Conservation (phyloP, 1,140 invertebrate genomes). For the Orius insidiosus region DNA sequence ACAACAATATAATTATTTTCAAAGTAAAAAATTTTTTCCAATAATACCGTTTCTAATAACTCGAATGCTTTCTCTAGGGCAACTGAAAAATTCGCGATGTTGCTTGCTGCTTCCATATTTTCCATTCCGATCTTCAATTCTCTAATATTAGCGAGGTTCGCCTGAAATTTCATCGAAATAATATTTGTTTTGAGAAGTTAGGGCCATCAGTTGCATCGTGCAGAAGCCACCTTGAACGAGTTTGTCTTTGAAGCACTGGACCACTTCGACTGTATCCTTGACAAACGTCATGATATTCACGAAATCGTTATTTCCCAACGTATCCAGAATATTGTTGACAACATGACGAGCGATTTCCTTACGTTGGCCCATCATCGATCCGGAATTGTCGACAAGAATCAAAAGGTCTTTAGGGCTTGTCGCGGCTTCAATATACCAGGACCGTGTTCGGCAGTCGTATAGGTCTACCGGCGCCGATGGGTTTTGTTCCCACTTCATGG, state of each 20-base stretch:
- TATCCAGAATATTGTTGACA: constrained; percentile 75
- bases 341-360: constrained; percentile 72
- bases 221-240: constrained; percentile 60
- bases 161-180: constrained; percentile 30
- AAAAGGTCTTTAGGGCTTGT: constrained; percentile 89
- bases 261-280: constrained; percentile 51
- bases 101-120: constrained; percentile 43
- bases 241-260: constrained; percentile 72
- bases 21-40: no score
- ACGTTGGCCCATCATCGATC: constrained; percentile 72
- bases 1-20: no score
- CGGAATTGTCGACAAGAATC: constrained; percentile 78
- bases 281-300: constrained; percentile 83
- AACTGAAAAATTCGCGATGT: constrained; percentile 82
- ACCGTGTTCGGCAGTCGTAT: constrained; percentile 70
- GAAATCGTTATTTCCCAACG: constrained; percentile 89
- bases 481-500: constrained; percentile 57
- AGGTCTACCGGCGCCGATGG: constrained; percentile 43
- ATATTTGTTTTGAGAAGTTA: no score
- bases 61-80: constrained; percentile 83
- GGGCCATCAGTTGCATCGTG: no score
- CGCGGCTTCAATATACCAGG: constrained; percentile 90
- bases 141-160: constrained; percentile 69
- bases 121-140: constrained; percentile 60
- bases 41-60: constrained; percentile 74